Base-by-base conservation (phyloP, 2,113 vertebrate species). In the Xiphias gladius region DNA sequence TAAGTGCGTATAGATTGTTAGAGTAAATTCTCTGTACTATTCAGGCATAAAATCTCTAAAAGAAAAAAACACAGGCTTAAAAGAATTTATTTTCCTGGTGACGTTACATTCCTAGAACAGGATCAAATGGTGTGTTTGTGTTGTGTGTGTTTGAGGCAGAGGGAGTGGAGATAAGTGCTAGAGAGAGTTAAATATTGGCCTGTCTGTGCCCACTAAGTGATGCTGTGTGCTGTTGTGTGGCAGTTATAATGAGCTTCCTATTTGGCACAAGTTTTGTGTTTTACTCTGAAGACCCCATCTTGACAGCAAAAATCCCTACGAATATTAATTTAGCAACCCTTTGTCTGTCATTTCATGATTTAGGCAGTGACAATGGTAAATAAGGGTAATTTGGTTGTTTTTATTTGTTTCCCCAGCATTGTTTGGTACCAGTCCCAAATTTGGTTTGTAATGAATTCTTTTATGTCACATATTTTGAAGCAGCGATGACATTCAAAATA, bases 401-500 rank as follows among this genome's bases (percentile, higher is more conserved):
- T 77, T 61, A 41, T 80, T 67, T 65, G 73, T 64, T 80, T 75
- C 46, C 54, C 14, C n/a, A 58, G 17, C 41, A 43, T 74, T 68
- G 35, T 70, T 64, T 80, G 35, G 35, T 76, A 22, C 11, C 54
- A 30, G 67, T 64, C 57, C 57, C 70, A 57, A 39, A 83, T 73
- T 55, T 76, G 64, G 30, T 57, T 79, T 72, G 22, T 78, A 80
- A 72, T 43, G 24, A 63, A 7, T 39, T 77, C n/a, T 69, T 87
- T 73, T 50, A 61, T 80, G 67, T 35, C 37, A 16, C 22, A 4
- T 22, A 63, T 68, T 86, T 75, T 73, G 30, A 52, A 61, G 28
- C 57, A 59, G 58, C 30, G 57, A 68, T 46, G 43, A 64, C 59
- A 54, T 72, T 91, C 22, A 52, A 43, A 73, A 73, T 63, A 66